These are phyloP conservation scores for Varanus komodoensis DNA, from an alignment of 2,113 vertebrate species.

Conservation along the genomic window DNA sequence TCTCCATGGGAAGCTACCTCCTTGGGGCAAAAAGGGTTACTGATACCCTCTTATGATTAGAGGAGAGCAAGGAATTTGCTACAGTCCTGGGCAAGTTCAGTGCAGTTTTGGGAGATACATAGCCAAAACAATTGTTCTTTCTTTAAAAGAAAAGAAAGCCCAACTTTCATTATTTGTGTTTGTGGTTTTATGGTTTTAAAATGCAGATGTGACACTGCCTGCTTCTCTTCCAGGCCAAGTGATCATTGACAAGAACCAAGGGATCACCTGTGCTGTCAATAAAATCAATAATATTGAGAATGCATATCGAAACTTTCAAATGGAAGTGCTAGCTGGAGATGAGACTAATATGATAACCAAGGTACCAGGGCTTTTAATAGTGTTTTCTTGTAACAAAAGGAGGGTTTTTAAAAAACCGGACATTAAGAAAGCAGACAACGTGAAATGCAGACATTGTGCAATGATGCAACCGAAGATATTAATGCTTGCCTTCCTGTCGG, in stretches of 20 bases:
- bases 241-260: constrained; percentile 96
- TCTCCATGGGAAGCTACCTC: not conserved
- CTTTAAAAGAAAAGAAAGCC: not conserved
- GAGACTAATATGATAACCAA: constrained; percentile 88
- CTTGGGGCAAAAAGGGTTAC: not conserved
- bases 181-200: not conserved
- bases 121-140: not conserved
- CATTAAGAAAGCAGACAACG: not conserved
- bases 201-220: not conserved
- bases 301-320: constrained; percentile 93
- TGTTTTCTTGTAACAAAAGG: not conserved
- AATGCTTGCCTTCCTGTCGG: not conserved
- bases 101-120: not conserved
- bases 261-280: constrained; percentile 94
- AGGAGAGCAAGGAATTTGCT: not conserved
- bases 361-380: constrained; percentile 71
- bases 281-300: constrained; percentile 92
- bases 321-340: constrained; percentile 94
- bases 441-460: not conserved
- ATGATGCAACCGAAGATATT: not conserved
- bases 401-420: not conserved
- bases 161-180: too few relatives aligned
- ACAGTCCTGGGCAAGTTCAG: not conserved
- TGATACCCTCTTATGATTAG: not conserved
- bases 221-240: constrained; percentile 85